Percentiles rank a stretch among this genome's conserved stretches.
phyloP scores from a whole-genome alignment of 2,113 vertebrate species.

The Oreochromis tanganicae region DNA sequence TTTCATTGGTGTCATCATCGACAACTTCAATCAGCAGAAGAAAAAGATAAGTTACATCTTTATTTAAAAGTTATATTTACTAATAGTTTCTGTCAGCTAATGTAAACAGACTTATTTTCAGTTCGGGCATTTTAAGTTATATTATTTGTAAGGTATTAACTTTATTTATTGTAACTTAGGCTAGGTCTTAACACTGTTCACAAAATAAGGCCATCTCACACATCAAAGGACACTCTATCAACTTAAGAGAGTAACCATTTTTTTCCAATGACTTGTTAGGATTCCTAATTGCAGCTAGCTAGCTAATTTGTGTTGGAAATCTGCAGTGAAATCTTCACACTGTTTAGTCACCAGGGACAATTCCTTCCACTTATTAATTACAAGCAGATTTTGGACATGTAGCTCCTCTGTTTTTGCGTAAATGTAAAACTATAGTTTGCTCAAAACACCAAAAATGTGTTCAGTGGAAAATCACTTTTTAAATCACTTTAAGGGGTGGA shows the following conservation, averaged over 20 bases:
- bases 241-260: background rate
- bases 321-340: background rate
- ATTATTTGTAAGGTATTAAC: background rate
- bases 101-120: background rate
- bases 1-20: conserved; percentile 98
- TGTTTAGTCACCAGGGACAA: background rate
- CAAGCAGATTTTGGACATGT: background rate
- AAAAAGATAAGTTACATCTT: conserved; percentile 93
- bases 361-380: background rate
- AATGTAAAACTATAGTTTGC: background rate
- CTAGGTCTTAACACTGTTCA: background rate
- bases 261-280: background rate
- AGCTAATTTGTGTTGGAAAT: background rate
- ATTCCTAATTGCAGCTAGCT: background rate
- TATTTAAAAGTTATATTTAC: conserved; percentile 66
- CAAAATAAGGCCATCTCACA: too few relatives aligned
- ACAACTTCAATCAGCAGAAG: conserved; percentile 99
- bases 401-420: background rate
- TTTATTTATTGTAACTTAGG: background rate
- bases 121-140: background rate
- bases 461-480: background rate
- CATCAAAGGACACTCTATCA: background rate
- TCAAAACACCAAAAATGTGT: background rate
- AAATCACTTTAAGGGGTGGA: background rate
- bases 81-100: background rate